Conservation (phyloP, 2,888 invertebrate genomes). For the Pachycephus smyrnensis region DNA sequence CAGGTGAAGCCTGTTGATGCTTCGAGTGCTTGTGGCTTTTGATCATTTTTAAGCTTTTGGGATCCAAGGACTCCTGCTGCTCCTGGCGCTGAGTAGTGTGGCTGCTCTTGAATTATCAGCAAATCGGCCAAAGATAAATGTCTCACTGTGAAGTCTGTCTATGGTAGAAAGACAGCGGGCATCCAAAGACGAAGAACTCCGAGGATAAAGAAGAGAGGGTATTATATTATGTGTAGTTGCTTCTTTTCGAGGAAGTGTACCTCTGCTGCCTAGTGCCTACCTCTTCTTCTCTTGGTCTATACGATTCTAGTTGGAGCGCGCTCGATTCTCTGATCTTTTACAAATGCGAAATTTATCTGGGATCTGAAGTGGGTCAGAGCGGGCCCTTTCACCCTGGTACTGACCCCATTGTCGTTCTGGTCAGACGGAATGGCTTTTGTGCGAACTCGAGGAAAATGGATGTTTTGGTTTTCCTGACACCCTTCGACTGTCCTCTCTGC, state of each 20-base stretch:
- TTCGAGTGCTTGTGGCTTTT: background rate
- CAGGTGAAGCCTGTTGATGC: background rate
- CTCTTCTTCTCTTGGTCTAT: background rate
- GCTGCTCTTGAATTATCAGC: background rate
- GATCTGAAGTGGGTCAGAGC: conserved; percentile 43
- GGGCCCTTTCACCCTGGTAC: conserved; percentile 28
- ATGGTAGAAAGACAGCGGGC: background rate
- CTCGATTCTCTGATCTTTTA: conserved; percentile 25
- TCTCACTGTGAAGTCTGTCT: background rate
- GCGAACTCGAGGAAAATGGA: conserved; percentile 38
- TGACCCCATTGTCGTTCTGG: conserved; percentile 42
- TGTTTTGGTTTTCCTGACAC: conserved; percentile 58
- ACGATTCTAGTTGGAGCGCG: background rate
- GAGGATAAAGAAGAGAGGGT: background rate
- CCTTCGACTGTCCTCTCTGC: conserved; percentile 24
- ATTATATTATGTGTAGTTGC: background rate
- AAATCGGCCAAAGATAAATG: background rate
- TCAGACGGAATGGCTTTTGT: conserved; percentile 44
- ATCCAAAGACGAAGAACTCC: background rate
- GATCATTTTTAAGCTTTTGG: background rate
- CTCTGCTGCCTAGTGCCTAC: background rate
- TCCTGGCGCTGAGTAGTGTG: background rate
- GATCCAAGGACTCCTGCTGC: background rate
- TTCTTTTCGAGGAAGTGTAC: background rate
- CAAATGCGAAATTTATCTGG: conserved; percentile 56